These are phyloP conservation scores for Liopterus haemorrhoidalis DNA, from an alignment of 2,888 invertebrate species.

Conservation along the genomic window DNA sequence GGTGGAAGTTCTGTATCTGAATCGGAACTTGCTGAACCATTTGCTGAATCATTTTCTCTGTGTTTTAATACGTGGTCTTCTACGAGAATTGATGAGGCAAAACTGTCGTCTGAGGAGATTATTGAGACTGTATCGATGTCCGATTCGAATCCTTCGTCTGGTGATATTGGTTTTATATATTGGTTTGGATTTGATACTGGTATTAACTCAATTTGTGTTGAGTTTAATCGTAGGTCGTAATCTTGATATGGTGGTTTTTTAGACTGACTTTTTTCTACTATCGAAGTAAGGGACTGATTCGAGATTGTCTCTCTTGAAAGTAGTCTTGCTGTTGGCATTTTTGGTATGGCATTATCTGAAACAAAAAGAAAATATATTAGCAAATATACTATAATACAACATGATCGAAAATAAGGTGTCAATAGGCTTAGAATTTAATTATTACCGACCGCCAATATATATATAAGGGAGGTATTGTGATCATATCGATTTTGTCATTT, in stretches of 20 bases:
- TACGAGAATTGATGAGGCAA: slow-evolving; percentile 31
- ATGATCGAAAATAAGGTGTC: no score
- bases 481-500: no score
- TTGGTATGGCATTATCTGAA: slow-evolving; percentile 43
- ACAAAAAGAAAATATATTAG: slow-evolving; percentile 34
- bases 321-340: slow-evolving; percentile 41
- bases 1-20: slow-evolving; percentile 39
- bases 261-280: slow-evolving; percentile 41
- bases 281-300: slow-evolving; percentile 38
- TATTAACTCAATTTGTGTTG: slow-evolving; percentile 38
- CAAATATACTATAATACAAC: no score
- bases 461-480: no score
- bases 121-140: slow-evolving; percentile 45
- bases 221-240: slow-evolving; percentile 41
- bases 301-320: slow-evolving; percentile 40
- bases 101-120: slow-evolving; percentile 44
- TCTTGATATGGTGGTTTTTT: slow-evolving; percentile 36
- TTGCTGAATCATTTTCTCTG: slow-evolving; percentile 44
- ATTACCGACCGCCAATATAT: no score
- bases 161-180: slow-evolving; percentile 16
- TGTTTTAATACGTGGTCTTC: slow-evolving; percentile 19
- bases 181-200: slow-evolving; percentile 29
- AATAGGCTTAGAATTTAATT: no score
- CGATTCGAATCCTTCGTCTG: slow-evolving; percentile 49
- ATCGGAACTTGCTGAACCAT: slow-evolving; percentile 43